Conservation (phyloP, 2,113 vertebrate genomes). For the Sclerurus mexicanus region DNA sequence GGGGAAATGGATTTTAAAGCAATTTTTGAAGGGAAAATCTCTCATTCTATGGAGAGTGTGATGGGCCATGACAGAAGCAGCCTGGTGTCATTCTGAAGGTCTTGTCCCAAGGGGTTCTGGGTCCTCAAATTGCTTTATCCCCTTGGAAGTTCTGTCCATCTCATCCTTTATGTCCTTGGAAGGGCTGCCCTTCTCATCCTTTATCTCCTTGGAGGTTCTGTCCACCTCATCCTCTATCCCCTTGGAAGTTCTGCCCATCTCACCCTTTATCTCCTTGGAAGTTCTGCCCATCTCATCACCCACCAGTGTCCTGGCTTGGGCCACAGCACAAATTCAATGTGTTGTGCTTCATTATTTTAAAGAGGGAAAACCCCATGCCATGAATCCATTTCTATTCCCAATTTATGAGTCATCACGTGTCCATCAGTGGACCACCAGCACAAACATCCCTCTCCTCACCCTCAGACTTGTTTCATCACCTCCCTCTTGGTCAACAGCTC, state of each 20-base stretch:
- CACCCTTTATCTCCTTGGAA: neutral
- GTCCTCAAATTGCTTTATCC: neutral
- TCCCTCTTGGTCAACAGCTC: neutral
- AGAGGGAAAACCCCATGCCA: neutral
- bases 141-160: neutral
- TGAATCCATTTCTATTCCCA: fast-evolving
- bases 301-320: neutral
- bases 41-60: neutral
- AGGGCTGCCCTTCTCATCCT: neutral
- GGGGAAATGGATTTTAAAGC: neutral
- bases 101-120: neutral
- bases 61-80: neutral
- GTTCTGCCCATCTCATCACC: neutral
- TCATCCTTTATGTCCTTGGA: neutral
- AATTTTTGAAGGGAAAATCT: neutral
- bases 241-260: neutral
- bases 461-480: neutral
- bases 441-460: neutral
- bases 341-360: neutral
- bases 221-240: neutral
- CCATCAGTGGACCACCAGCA: neutral
- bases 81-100: neutral
- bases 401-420: neutral
- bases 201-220: neutral
- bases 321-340: neutral